phyloP scores from a whole-genome alignment of 2,888 invertebrate species.

The Cepaea hortensis region DNA sequence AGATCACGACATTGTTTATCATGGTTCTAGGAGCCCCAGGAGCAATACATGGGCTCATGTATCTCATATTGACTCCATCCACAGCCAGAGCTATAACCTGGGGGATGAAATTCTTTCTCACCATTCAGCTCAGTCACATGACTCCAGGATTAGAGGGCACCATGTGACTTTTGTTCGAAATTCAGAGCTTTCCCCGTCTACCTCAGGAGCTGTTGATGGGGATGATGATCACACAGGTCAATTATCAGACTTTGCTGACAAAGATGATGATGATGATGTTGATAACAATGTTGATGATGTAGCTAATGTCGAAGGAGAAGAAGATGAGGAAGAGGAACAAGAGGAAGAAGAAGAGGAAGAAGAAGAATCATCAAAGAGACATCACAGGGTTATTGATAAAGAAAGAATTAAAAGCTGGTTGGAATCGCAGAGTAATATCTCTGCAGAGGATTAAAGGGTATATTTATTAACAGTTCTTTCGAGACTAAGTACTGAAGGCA shows the following conservation, averaged over 20 bases:
- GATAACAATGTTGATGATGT: conserved; percentile 32
- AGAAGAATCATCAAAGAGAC: conserved; percentile 34
- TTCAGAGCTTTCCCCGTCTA: conserved; percentile 26
- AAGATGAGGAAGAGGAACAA: conserved; percentile 31
- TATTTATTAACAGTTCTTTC: neutral
- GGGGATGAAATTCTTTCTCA: conserved; percentile 71
- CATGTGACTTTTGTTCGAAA: conserved; percentile 30
- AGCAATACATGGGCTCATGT: conserved; percentile 55
- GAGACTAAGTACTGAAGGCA: too few species aligned
- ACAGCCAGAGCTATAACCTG: conserved; percentile 63
- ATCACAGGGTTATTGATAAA: conserved; percentile 63
- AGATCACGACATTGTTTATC: neutral
- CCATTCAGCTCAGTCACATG: conserved; percentile 65
- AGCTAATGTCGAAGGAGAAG: conserved; percentile 18
- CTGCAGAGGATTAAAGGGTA: conserved; percentile 22
- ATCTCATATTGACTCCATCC: conserved; percentile 73
- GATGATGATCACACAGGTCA: conserved; percentile 4
- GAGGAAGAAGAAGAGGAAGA: conserved; percentile 24
- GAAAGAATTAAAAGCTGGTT: conserved; percentile 74
- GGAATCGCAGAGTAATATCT: conserved; percentile 56
- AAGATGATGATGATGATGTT: conserved; percentile 6
- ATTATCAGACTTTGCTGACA: conserved; percentile 16
- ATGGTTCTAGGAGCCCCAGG: neutral
- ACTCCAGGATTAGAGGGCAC: conserved; percentile 27
- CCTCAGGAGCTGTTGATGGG: conserved; percentile 12